Evolutionary conservation across 1,140 invertebrate species (phyloP).

Genomic region (Neodiprion virginianus): DNA sequence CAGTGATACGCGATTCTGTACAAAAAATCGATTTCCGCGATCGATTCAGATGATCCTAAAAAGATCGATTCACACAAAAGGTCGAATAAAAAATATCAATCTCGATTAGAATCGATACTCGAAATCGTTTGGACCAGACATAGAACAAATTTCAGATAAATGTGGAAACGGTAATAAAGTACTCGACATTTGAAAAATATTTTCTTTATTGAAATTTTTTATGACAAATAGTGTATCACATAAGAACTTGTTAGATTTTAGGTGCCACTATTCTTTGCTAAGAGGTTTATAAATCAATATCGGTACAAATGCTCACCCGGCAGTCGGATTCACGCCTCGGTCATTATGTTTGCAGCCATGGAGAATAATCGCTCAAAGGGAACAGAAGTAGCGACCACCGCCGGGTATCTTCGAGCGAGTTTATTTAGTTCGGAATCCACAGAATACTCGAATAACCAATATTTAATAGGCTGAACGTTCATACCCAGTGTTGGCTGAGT

Average conservation of each 20-base stretch:
- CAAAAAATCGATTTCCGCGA: too few species aligned
- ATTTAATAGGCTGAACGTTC: slow-evolving; percentile 16
- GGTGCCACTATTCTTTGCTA: neutral
- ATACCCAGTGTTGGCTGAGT: slow-evolving; percentile 12
- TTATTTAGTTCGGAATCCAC: slow-evolving; percentile 31
- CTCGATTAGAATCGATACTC: too few species aligned
- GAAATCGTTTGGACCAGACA: too few species aligned
- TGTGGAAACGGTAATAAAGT: too few species aligned
- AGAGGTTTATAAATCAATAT: slow-evolving; percentile 14
- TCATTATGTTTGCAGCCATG: slow-evolving; percentile 44
- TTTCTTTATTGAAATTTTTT: too few species aligned
- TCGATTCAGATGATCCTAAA: too few species aligned
- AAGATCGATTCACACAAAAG: too few species aligned
- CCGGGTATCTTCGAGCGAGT: slow-evolving; percentile 45
- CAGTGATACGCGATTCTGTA: too few species aligned
- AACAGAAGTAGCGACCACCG: slow-evolving; percentile 49
- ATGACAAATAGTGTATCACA: too few species aligned
- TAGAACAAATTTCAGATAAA: too few species aligned
- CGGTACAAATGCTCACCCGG: slow-evolving; percentile 18
- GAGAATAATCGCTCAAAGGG: slow-evolving; percentile 54
- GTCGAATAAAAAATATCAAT: too few species aligned
- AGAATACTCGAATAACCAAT: slow-evolving; percentile 13
- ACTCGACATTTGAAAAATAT: too few species aligned
- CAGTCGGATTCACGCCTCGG: slow-evolving; percentile 22
- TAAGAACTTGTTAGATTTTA: neutral